phyloP scores from a whole-genome alignment of 2,113 vertebrate species.

The cattle (Bos taurus) region DNA sequence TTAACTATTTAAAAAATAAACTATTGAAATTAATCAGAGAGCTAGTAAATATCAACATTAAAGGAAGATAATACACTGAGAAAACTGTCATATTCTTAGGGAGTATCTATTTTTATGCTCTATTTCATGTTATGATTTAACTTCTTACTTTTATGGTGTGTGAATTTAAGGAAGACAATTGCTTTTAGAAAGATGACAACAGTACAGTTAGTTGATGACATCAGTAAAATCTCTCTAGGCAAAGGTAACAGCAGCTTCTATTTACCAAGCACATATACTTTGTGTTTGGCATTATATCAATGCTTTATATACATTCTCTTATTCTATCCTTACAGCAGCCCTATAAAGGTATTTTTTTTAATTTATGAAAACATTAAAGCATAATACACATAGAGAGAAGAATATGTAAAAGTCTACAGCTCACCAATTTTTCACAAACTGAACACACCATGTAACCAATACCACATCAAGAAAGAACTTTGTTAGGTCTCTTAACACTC shows the following conservation, averaged over 20 bases:
- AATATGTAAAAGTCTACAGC: not conserved
- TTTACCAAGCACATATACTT: not conserved
- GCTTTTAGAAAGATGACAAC: not conserved
- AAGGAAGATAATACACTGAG: not conserved
- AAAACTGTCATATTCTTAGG: not conserved
- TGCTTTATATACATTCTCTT: not conserved
- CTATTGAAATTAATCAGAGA: not conserved
- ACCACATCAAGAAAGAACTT: not conserved
- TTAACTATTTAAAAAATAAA: not conserved
- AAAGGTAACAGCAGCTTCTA: not conserved
- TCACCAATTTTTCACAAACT: not conserved
- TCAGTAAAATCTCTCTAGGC: not conserved
- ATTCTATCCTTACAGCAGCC: not conserved
- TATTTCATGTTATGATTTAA: not conserved
- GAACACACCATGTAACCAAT: not conserved
- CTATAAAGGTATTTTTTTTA: not conserved
- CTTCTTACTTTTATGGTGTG: not conserved
- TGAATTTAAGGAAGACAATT: not conserved
- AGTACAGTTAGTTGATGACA: not conserved
- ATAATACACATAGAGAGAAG: not conserved
- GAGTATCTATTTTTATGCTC: not conserved
- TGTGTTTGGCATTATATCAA: not conserved
- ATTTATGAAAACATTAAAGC: not conserved
- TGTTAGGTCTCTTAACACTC: not conserved
- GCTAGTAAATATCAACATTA: not conserved